phyloP scores from a whole-genome alignment of 2,113 vertebrate genomes.

The Apistogramma diplotaenia region DNA sequence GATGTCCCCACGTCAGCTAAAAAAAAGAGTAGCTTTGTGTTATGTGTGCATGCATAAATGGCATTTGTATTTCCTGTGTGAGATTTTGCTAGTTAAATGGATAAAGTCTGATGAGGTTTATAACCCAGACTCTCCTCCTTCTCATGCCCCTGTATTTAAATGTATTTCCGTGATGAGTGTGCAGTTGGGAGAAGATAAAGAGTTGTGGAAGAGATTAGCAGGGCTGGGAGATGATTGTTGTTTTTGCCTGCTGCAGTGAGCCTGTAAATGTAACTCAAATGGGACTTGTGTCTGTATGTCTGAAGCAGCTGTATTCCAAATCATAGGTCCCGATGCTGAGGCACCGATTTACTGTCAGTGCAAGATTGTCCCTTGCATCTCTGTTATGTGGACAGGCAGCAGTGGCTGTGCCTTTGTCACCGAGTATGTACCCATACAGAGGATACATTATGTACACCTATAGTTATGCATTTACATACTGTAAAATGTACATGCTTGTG shows the following conservation, averaged over 20 bases:
- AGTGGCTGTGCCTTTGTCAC: conserved; percentile 13
- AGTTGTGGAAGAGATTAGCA: conserved; percentile 14
- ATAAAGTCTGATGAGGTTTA: not conserved
- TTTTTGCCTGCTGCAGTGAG: conserved; percentile 7
- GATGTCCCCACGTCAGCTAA: conserved; percentile 51
- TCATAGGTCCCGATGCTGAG: conserved; percentile 15
- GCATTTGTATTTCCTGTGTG: conserved; percentile 23
- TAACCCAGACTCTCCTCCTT: not conserved
- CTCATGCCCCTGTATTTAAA: not conserved
- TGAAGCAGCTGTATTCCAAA: conserved; percentile 31
- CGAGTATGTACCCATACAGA: conserved; percentile 24
- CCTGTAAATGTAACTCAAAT: conserved; percentile 10
- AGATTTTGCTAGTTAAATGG: conserved; percentile 2
- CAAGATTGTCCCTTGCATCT: not conserved
- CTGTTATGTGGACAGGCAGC: conserved; percentile 17
- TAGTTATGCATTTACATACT: not conserved
- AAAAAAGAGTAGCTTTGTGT: conserved; percentile 31
- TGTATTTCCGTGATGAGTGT: conserved; percentile 1
- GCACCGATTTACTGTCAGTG: conserved; percentile 33
- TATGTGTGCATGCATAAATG: conserved; percentile 24
- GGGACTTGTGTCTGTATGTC: not conserved
- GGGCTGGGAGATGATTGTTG: conserved; percentile 22
- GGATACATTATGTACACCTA: conserved; percentile 16
- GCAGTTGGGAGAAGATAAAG: conserved; percentile 20
- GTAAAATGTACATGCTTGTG: not conserved